phyloP scores from a whole-genome alignment of 2,888 invertebrate genomes.

The Acrobasis consociella region DNA sequence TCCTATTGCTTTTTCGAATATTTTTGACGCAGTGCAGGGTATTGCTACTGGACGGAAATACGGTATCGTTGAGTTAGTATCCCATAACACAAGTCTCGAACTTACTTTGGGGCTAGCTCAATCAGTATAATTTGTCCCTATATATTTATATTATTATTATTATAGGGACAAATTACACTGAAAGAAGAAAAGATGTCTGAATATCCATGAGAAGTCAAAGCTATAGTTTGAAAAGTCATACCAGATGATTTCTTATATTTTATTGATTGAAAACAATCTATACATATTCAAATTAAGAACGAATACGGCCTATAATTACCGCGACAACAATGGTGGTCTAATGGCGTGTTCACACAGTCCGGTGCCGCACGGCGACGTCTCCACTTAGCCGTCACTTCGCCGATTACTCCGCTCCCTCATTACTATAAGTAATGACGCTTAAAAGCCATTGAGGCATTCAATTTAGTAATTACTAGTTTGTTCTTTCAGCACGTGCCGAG shows the following conservation, averaged over 20 bases:
- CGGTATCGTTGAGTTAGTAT: no score
- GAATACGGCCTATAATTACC: slow-evolving; percentile 47
- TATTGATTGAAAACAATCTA: slow-evolving; percentile 30
- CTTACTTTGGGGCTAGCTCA: no score
- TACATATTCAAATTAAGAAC: slow-evolving; percentile 54
- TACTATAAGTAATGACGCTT: slow-evolving; percentile 79
- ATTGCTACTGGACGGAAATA: no score
- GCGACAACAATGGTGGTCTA: slow-evolving; percentile 63
- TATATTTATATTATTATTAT: no score
- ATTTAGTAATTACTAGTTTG: slow-evolving; percentile 79
- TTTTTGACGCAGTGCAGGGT: no score
- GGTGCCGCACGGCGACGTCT: slow-evolving; percentile 56
- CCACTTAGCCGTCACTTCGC: slow-evolving; percentile 68
- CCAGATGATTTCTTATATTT: background rate
- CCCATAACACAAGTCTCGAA: no score
- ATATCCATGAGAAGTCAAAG: no score
- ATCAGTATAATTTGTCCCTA: no score
- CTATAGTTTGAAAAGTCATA: no score
- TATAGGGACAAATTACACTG: no score
- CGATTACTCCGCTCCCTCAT: slow-evolving; percentile 71
- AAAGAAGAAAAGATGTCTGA: no score
- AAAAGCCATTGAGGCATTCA: slow-evolving; percentile 76
- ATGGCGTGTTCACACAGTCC: slow-evolving; percentile 62
- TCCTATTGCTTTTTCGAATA: no score
- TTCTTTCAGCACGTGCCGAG: slow-evolving; percentile 51